Evolutionary conservation across 37 sponge, comb jelly and placozoan genomes (phyloP), one percentile per base, ranked within the genome.

Genomic region (Beroe forskalii): DNA sequence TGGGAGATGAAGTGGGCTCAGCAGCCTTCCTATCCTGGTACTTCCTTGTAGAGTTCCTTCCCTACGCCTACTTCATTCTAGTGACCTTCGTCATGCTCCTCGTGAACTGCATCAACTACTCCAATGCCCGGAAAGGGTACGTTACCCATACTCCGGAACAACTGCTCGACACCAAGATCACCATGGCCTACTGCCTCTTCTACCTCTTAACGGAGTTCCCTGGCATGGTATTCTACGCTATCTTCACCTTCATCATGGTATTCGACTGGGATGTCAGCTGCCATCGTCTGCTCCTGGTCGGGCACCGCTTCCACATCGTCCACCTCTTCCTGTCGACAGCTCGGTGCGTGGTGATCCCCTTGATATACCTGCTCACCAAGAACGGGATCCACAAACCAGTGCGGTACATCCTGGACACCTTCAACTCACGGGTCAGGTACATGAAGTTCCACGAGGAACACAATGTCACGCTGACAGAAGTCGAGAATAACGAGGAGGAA

Each of bases 11-110:
- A 20, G 12, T 27, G 72, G 17, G 8, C 2, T 36, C 38, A 35
- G 12, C 17, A 35, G 17, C 4, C 12, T 69, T 32, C 72, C 12
- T 69, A 37, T 27, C 72, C 12, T 69, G 72, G 72, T 0, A 33
- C 38, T 31, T 36, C 17, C 27, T 69, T 4, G 38, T 33, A 8
- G 72, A 69, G 17, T 27, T 69, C 2, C 19, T 69, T 14, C 72
- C 72, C 17, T 69, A 69, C 72, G 19, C 32, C 32, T 69, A 69
- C 72, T 69, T 69, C 38, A 32, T 32, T 6, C 72, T 69, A 35
- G 72, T 69, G 19, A 69, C 72, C 20, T 33, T 27, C 6, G 4
- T 37, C 2, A 2, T 31, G 3, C 20, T 69, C 17, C 4, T 69
- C 19, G 35, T 32, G 4, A 69, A 69, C 32, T 27, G 17, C 39